These are phyloP conservation scores for Dicerorhinus sumatrensis DNA, from an alignment of 2,113 vertebrate species.

Conservation along the genomic window DNA sequence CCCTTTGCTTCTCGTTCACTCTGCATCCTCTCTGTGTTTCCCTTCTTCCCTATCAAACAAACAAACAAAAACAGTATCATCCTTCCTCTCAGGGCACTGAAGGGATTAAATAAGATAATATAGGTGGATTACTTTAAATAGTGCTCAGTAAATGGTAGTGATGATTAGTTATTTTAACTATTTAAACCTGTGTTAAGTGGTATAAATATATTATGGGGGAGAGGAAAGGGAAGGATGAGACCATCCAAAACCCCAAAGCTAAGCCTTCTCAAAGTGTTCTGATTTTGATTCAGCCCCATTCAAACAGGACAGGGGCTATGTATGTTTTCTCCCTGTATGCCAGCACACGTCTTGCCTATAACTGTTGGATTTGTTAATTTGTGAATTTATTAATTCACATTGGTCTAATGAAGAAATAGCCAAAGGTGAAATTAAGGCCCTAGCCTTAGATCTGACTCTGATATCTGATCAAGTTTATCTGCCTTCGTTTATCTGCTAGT, in stretches of 20 bases:
- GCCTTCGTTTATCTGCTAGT: background rate
- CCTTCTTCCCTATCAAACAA: background rate
- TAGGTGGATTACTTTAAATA: background rate
- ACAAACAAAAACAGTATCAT: background rate
- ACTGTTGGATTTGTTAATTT: background rate
- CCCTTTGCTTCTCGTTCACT: background rate
- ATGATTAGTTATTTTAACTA: background rate
- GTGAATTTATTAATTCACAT: background rate
- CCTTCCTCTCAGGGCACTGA: background rate
- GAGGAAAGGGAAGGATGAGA: background rate
- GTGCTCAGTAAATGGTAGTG: background rate
- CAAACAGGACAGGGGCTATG: accelerated
- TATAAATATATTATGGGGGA: background rate
- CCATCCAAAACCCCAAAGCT: background rate
- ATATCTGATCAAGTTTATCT: background rate
- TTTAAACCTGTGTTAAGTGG: background rate
- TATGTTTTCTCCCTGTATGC: background rate
- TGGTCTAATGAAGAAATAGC: background rate
- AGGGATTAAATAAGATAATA: background rate
- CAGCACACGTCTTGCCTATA: too few species aligned
- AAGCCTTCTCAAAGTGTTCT: background rate
- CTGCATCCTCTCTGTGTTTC: background rate
- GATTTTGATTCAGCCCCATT: background rate
- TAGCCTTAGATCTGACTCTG: background rate
- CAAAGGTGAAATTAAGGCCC: background rate